phyloP scores from a whole-genome alignment of 2,888 invertebrate genomes.

The Pantelozetes paolii region DNA sequence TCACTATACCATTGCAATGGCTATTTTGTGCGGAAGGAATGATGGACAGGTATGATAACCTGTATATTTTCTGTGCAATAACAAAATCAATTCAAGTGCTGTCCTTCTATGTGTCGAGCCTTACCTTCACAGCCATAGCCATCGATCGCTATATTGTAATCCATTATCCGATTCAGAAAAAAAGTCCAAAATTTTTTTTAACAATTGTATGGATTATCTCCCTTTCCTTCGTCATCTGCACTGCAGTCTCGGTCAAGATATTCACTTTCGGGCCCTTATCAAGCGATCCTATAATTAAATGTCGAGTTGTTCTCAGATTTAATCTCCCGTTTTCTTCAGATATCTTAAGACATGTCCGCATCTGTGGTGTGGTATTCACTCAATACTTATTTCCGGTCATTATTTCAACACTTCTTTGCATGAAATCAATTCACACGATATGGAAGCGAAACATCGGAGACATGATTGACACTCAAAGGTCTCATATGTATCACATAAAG shows the following conservation, averaged over 20 bases:
- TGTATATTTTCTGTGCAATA: conserved; percentile 13
- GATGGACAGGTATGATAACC: neutral
- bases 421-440: conserved; percentile 14
- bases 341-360: neutral
- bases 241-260: conserved; percentile 20
- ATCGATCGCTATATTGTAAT: conserved; percentile 28
- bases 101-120: conserved; percentile 23
- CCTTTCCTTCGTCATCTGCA: neutral
- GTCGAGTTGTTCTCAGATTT: conserved; percentile 19
- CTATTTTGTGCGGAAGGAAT: neutral
- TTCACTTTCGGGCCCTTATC: neutral
- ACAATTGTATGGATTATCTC: conserved; percentile 26
- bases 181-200: neutral
- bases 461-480: conserved; percentile 20
- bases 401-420: neutral
- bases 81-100: conserved; percentile 21
- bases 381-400: conserved; percentile 13
- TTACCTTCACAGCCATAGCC: conserved; percentile 22
- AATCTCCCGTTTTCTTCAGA: neutral
- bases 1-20: conserved; percentile 19
- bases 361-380: neutral
- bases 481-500: neutral
- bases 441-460: conserved; percentile 30
- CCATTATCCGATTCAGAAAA: neutral
- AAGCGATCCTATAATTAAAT: neutral